Evolutionary conservation across 1,140 invertebrate genomes (phyloP).

Genomic region (Papilio xuthus): DNA sequence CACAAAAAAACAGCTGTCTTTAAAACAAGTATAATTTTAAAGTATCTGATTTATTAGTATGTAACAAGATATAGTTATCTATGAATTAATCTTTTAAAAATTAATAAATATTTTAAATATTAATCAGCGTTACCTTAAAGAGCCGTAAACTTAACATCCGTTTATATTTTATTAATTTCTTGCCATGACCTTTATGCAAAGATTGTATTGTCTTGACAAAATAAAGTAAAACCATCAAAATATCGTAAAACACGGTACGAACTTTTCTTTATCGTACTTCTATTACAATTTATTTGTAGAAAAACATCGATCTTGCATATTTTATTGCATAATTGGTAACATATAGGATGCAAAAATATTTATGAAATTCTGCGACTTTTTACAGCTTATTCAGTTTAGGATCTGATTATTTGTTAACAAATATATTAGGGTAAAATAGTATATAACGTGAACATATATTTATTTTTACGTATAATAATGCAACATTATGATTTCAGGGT

Average conservation of each 20-base stretch:
- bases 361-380: neutral
- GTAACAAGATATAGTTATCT: neutral
- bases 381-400: neutral
- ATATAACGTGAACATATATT: neutral
- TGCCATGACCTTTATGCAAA: neutral
- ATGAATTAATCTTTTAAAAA: neutral
- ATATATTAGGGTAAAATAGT: neutral
- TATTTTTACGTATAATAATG: neutral
- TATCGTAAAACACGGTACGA: neutral
- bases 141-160: neutral
- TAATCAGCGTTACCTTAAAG: neutral
- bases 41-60: neutral
- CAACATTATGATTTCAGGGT: slow-evolving; percentile 52
- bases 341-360: neutral
- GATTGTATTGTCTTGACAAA: neutral
- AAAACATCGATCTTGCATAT: neutral
- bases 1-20: neutral
- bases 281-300: neutral
- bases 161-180: slow-evolving; percentile 11
- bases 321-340: too few relatives aligned
- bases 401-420: too few relatives aligned
- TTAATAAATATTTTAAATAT: neutral
- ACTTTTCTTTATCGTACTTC: neutral
- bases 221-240: neutral
- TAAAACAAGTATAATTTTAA: neutral